Conservation (phyloP, 2,113 vertebrate species). For the Embiotoca jacksoni region DNA sequence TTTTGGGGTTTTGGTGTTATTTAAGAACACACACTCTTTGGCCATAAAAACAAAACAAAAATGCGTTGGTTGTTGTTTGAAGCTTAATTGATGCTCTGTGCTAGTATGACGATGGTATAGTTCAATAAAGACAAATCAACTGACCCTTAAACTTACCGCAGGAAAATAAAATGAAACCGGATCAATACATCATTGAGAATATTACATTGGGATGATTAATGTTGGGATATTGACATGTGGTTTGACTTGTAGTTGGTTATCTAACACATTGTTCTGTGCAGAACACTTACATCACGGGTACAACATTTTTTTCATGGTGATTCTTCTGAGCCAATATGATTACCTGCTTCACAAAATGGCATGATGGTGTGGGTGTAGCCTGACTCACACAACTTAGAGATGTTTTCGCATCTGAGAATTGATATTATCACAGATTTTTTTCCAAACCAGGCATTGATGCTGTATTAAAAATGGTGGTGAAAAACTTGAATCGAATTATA, state of each 20-base stretch:
- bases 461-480: neutral
- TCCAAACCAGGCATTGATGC: neutral
- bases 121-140: no score
- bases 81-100: no score
- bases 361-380: neutral
- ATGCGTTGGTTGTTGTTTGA: no score
- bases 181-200: no score
- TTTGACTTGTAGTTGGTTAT: neutral
- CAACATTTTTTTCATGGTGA: neutral
- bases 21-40: no score
- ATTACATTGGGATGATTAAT: neutral
- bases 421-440: neutral
- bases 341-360: neutral
- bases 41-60: no score
- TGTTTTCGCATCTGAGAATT: neutral
- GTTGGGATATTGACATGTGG: neutral
- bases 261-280: neutral
- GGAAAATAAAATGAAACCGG: neutral
- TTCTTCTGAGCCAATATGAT: conserved; percentile 1
- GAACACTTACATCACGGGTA: neutral
- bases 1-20: no score
- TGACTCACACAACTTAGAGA: neutral
- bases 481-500: neutral
- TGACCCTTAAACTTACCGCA: neutral
- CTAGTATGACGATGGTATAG: no score